These are phyloP conservation scores for Crossaster papposus DNA, from an alignment of 53 echinoderm and acorn worm species.

Conservation along the genomic window DNA sequence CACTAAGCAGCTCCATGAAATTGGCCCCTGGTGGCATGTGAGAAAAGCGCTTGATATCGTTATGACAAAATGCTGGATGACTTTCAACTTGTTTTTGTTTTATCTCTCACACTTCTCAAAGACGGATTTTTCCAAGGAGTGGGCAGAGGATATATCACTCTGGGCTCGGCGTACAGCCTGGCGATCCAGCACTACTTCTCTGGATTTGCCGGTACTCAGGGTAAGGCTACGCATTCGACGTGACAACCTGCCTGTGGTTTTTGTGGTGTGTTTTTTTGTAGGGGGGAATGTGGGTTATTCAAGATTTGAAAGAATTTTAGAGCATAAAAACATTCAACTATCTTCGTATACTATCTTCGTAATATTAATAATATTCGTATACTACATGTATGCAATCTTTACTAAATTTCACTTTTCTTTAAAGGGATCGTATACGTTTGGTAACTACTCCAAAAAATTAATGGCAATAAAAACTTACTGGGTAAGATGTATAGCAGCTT, in stretches of 20 bases:
- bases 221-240: slow-evolving; percentile 35
- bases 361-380: too few relatives aligned
- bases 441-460: too few relatives aligned
- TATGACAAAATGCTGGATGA: background rate
- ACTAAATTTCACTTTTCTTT: too few relatives aligned
- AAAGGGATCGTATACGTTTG: too few relatives aligned
- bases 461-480: too few relatives aligned
- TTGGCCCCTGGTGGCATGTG: background rate
- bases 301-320: background rate
- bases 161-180: slow-evolving; percentile 34
- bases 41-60: background rate
- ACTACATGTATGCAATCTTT: background rate
- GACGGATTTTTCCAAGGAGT: background rate
- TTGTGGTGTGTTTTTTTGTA: background rate
- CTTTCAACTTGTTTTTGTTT: background rate
- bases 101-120: slow-evolving; percentile 49
- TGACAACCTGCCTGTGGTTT: slow-evolving; percentile 9
- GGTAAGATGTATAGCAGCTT: too few relatives aligned
- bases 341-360: background rate
- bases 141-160: slow-evolving; percentile 26
- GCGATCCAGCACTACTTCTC: slow-evolving; percentile 20
- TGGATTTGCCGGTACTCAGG: background rate
- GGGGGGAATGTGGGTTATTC: background rate
- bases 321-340: background rate
- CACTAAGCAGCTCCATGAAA: too few relatives aligned